Conservation (phyloP, 2,113 vertebrate species). For the Callipepla californica region DNA sequence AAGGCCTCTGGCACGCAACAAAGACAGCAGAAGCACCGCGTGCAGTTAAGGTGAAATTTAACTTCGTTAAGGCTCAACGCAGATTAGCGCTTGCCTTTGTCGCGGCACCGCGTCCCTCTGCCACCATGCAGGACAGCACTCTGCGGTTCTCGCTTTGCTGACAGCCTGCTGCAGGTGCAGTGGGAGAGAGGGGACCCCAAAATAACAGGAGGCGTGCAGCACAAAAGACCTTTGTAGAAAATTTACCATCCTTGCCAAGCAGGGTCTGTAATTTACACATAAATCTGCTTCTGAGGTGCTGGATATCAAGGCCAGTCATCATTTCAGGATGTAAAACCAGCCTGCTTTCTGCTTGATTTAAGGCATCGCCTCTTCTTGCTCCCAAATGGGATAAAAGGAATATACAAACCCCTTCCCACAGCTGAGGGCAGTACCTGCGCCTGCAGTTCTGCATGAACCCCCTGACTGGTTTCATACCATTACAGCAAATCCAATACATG, state of each 20-base stretch:
- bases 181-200: background rate
- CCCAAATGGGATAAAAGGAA: background rate
- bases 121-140: rapidly evolving
- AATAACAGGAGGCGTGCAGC: background rate
- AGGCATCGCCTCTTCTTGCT: background rate
- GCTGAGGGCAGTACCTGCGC: background rate
- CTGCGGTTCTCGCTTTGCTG: background rate
- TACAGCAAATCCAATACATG: conserved; percentile 34
- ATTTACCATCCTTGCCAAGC: background rate
- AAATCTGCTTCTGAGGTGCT: background rate
- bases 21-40: background rate
- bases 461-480: conserved; percentile 20
- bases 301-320: background rate
- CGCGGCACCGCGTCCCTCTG: background rate
- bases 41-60: conserved; percentile 41
- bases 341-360: background rate
- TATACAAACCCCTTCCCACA: background rate
- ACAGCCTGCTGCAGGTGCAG: background rate
- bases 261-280: background rate
- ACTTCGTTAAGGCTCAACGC: background rate
- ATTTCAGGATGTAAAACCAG: background rate
- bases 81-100: conserved; percentile 26
- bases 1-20: conserved; percentile 5
- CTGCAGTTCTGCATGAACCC: background rate
- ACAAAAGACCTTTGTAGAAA: background rate